Evolutionary conservation across 2,888 invertebrate species (phyloP).

Genomic region (Branchinecta sandiegonensis): DNA sequence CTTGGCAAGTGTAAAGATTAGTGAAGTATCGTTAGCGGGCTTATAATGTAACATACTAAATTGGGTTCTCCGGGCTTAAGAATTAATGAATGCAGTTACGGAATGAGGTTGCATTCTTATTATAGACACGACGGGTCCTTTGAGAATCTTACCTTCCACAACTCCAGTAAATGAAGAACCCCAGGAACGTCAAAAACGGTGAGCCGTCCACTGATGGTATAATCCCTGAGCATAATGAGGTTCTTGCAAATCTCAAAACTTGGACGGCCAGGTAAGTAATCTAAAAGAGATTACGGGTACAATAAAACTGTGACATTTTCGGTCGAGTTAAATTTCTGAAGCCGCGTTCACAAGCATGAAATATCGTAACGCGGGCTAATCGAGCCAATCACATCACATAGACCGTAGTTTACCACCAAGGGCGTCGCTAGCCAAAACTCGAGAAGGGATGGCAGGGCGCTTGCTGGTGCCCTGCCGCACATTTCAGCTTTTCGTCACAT

Average conservation of each 20-base stretch:
- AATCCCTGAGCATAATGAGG: conserved; percentile 51
- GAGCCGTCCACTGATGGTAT: conserved; percentile 47
- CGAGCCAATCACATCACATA: no score
- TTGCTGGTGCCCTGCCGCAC: no score
- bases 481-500: no score
- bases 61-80: no score
- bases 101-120: no score
- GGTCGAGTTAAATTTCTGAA: conserved; percentile 9
- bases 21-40: no score
- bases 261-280: conserved; percentile 44
- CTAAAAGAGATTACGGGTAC: conserved; percentile 28
- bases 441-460: no score
- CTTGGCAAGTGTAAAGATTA: no score
- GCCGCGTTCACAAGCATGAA: neutral
- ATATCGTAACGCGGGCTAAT: neutral
- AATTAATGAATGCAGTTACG: no score
- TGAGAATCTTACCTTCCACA: conserved; percentile 43
- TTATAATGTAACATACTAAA: no score
- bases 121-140: neutral
- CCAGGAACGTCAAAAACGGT: conserved; percentile 45
- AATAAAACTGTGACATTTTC: neutral
- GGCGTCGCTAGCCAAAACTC: no score
- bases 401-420: neutral
- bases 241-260: conserved; percentile 50
- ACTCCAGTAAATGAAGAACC: conserved; percentile 47